phyloP scores from a whole-genome alignment of 2,797 vertebrate genomes.

The Cyclopterus lumpus region DNA sequence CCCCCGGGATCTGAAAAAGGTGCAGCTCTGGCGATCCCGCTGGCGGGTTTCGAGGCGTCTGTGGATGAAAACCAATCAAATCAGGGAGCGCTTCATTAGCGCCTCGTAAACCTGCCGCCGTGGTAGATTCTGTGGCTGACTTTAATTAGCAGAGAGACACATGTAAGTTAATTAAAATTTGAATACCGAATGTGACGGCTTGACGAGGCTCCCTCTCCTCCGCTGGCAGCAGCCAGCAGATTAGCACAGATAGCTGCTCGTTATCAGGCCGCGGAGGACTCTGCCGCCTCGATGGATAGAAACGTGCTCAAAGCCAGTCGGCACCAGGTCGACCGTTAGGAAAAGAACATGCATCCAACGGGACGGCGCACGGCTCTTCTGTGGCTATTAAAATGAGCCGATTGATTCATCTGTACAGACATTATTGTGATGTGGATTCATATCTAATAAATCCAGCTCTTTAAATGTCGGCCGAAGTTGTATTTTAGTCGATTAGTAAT shows the following conservation, averaged over 20 bases:
- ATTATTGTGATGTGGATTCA: not conserved
- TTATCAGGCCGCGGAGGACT: not conserved
- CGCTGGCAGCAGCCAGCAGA: not conserved
- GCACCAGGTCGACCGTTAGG: too few relatives aligned
- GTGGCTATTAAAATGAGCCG: fast-evolving
- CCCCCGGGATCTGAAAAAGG: not conserved
- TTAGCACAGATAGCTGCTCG: not conserved
- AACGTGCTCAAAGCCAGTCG: too few relatives aligned
- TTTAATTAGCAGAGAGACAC: slow-evolving; percentile 28
- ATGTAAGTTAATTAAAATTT: slow-evolving; percentile 21
- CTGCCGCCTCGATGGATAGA: slow-evolving; percentile 6
- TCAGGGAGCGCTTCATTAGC: not conserved
- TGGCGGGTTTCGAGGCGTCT: too few relatives aligned
- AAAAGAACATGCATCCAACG: not conserved
- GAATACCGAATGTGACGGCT: slow-evolving; percentile 15
- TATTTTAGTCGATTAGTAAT: too few relatives aligned
- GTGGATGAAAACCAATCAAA: not conserved
- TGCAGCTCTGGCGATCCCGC: not conserved
- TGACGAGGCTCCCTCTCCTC: not conserved
- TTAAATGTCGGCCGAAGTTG: not conserved
- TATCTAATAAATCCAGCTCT: not conserved
- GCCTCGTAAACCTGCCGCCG: not conserved
- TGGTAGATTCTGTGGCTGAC: not conserved
- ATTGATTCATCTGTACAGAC: too few relatives aligned
- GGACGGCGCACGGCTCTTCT: not conserved